These are phyloP conservation scores for Altica lythri DNA, from an alignment of 2,888 invertebrate species.

Conservation along the genomic window DNA sequence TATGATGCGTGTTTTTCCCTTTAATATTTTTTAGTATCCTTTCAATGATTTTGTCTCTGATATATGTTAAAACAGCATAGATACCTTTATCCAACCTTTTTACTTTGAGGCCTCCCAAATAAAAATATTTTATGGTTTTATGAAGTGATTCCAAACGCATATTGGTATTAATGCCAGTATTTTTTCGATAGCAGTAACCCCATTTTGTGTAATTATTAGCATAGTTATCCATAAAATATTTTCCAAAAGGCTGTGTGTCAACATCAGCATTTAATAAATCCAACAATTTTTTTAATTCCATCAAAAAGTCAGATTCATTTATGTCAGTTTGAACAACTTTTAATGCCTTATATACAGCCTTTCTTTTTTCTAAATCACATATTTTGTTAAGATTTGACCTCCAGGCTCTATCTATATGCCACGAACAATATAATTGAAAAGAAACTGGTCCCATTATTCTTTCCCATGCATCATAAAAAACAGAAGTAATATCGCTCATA, in stretches of 20 bases:
- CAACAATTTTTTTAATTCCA: neutral
- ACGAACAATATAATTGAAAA: constrained; percentile 1
- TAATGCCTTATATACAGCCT: neutral
- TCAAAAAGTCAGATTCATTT: neutral
- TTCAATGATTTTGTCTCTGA: neutral
- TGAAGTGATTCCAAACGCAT: neutral
- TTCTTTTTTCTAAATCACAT: neutral
- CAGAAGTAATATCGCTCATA: neutral
- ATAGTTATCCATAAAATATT: neutral
- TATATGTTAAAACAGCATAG: neutral
- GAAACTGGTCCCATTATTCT: neutral
- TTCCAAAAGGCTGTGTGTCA: neutral
- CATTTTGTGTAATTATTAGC: too few species aligned
- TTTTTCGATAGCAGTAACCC: neutral
- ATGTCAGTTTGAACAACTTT: neutral
- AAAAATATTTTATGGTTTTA: neutral
- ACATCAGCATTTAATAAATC: neutral
- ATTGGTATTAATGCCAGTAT: neutral
- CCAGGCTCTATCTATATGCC: constrained; percentile 11
- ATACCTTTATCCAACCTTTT: neutral
- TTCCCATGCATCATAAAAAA: neutral
- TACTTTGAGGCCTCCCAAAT: too few species aligned
- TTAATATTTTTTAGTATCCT: neutral
- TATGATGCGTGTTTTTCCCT: neutral
- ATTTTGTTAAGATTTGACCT: constrained; percentile 1